Conservation (phyloP, 2,888 invertebrate genomes). For the Lacanobia oleracea region DNA sequence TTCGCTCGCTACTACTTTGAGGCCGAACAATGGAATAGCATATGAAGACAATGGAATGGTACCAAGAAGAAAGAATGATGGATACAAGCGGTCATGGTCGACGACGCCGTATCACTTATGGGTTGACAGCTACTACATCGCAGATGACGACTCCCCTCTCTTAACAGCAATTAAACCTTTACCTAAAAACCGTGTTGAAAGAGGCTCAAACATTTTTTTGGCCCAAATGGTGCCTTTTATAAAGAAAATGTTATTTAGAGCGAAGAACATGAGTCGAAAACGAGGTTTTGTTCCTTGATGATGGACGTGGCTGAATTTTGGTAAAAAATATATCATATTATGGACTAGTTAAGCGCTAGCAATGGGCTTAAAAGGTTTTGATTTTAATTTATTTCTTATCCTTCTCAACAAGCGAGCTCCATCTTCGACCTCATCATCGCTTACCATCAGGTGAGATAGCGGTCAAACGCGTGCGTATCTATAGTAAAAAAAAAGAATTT, state of each 20-base stretch:
- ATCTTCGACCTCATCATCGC: too few relatives aligned
- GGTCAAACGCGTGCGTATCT: too few relatives aligned
- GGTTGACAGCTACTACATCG: slow-evolving; percentile 18
- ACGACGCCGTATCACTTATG: background rate
- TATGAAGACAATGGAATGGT: background rate
- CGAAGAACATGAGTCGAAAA: background rate
- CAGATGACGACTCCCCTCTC: slow-evolving; percentile 9
- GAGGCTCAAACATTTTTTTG: background rate
- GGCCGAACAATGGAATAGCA: background rate
- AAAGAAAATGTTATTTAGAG: background rate
- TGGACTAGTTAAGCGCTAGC: too few relatives aligned
- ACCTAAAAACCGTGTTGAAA: background rate
- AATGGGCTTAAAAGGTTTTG: background rate
- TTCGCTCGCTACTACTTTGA: background rate
- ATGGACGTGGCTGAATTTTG: background rate
- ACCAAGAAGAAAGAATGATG: background rate
- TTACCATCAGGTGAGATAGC: too few relatives aligned
- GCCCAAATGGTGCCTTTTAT: slow-evolving; percentile 3
- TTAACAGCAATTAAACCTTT: background rate
- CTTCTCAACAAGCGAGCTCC: too few relatives aligned
- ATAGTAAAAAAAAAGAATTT: too few relatives aligned
- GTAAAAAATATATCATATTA: background rate
- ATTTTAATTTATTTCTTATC: background rate
- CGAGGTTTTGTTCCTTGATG: background rate
- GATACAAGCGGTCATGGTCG: background rate